These are phyloP conservation scores for Fulica atra DNA, from an alignment of 2,113 vertebrate species.

Conservation along the genomic window DNA sequence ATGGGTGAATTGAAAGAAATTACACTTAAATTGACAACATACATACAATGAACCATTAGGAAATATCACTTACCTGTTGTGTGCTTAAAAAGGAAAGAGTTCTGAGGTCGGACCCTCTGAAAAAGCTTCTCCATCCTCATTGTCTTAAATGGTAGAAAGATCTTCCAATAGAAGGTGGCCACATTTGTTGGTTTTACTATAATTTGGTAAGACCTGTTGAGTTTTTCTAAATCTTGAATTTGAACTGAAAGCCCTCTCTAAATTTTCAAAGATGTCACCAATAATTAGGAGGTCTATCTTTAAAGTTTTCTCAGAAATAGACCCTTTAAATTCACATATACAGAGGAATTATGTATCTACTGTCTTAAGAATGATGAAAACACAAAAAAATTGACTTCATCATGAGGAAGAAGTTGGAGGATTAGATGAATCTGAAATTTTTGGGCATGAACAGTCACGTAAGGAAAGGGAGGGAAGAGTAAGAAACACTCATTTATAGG, in stretches of 20 bases:
- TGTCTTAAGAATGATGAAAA: neutral
- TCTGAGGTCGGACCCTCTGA: neutral
- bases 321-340: neutral
- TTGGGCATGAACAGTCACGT: neutral
- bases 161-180: neutral
- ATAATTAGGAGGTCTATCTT: neutral
- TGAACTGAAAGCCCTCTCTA: neutral
- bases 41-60: neutral
- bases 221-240: neutral
- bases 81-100: neutral
- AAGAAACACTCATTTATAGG: neutral
- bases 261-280: neutral
- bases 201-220: neutral
- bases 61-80: neutral
- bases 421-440: neutral
- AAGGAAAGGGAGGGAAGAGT: neutral
- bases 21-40: neutral
- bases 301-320: neutral
- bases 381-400: fast-evolving
- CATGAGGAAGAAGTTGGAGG: neutral
- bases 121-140: neutral
- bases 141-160: neutral
- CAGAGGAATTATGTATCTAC: neutral
- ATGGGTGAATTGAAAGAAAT: neutral
- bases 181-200: neutral